Conservation (phyloP, 1,140 invertebrate species). For the Holcopasites calliopsidis region DNA sequence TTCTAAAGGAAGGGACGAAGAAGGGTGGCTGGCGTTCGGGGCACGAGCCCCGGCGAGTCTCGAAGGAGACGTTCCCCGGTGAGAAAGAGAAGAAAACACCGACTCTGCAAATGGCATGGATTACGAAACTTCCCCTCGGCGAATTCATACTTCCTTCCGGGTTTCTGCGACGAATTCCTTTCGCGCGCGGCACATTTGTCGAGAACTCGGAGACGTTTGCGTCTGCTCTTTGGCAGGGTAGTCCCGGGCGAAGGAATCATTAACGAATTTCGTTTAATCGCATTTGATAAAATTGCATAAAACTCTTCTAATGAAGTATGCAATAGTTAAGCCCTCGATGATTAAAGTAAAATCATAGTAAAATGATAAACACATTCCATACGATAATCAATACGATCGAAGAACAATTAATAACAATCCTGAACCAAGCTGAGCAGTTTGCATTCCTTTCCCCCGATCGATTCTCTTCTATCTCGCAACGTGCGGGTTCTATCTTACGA, state of each 20-base stretch:
- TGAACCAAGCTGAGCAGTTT: too few species aligned
- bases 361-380: too few species aligned
- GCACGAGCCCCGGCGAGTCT: neutral
- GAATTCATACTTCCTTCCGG: slow-evolving; percentile 21
- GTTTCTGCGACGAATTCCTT: slow-evolving; percentile 31
- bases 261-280: neutral
- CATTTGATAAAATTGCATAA: too few species aligned
- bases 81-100: slow-evolving; percentile 6
- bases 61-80: neutral
- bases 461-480: neutral
- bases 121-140: slow-evolving; percentile 28
- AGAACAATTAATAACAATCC: too few species aligned
- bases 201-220: neutral
- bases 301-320: too few species aligned
- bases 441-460: too few species aligned
- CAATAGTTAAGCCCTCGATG: too few species aligned
- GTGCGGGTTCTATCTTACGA: neutral
- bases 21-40: neutral
- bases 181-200: slow-evolving; percentile 7
- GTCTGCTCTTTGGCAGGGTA: neutral
- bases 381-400: too few species aligned
- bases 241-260: too few species aligned
- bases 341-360: too few species aligned
- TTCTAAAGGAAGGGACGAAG: neutral
- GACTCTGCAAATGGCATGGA: slow-evolving; percentile 45